Conservation (phyloP, 64 coral and sea anemone genomes). For the Dendronephthya gigantea region DNA sequence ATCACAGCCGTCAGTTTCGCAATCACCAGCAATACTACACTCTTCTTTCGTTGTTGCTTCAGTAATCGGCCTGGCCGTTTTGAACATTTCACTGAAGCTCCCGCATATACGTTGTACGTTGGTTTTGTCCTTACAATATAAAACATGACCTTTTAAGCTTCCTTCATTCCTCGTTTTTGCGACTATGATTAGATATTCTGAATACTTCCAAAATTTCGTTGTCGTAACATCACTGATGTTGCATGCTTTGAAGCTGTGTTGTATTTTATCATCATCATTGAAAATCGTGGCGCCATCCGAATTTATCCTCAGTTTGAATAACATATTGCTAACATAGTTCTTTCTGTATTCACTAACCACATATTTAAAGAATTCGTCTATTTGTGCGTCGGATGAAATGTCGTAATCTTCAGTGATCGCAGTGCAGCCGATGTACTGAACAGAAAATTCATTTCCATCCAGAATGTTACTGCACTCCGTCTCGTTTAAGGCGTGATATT, state of each 20-base stretch:
- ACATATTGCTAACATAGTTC: neutral
- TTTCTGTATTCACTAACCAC: neutral
- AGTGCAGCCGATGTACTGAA: neutral
- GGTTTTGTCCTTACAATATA: neutral
- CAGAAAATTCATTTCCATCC: neutral
- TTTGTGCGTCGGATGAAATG: neutral
- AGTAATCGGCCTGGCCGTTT: neutral
- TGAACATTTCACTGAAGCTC: neutral
- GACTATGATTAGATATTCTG: neutral
- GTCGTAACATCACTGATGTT: neutral
- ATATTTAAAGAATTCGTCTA: neutral
- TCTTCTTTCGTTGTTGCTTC: neutral
- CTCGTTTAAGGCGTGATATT: neutral
- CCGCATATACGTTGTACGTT: neutral
- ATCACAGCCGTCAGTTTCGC: neutral
- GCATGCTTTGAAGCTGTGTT: neutral
- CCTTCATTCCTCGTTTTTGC: neutral
- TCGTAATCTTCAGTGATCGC: neutral
- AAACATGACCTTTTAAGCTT: neutral
- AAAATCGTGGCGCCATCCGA: neutral
- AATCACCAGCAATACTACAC: neutral
- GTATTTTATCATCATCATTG: neutral
- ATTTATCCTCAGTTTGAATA: neutral
- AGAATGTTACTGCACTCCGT: neutral
- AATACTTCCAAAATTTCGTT: neutral